Evolutionary conservation across 2,888 invertebrate genomes (phyloP), one percentile per base, ranked within the genome.

Genomic region (Amphiduros pacificus): DNA sequence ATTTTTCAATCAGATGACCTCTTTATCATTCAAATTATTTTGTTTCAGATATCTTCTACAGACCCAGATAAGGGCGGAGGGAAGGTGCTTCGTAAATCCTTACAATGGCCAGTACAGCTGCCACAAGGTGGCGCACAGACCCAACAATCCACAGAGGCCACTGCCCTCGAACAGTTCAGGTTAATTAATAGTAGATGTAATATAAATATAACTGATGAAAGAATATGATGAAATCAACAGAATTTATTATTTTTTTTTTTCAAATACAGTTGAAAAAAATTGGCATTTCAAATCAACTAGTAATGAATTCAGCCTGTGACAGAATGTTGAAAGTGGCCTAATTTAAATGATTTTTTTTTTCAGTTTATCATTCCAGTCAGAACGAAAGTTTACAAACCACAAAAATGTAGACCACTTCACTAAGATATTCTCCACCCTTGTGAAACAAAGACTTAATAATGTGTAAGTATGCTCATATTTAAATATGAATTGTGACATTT

Each of bases 151-250:
- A 64, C 72, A 36, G 78, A 78, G 60, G 72, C 74, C 32, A 61
- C 65, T 11, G 72, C 74, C 31, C 68, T 78, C 28, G 74, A 77
- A 54, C 70, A 73, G 60, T 78, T 78, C 72, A 76, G 77, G 78
- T 78, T 67, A 53, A 27, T 36, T 17, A 54, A 22, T 14, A 22
- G 49, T n/a, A n/a, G n/a, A n/a, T n/a, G 9, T 20, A 48, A 26
- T 20, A n/a, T 55, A 31, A 17, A n/a, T n/a, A 14, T 24, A 28
- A 17, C 6, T 32, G 6, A 5, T 17, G 31, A 55, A n/a, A 32
- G 24, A 55, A 29, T n/a, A 31, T 55, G 17, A n/a, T 5, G 11
- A 29, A 17, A 9, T 14, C 49, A 48, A n/a, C n/a, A n/a, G n/a
- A 14, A 48, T 48, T 48, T 14, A 20, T 48, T 22, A n/a, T 17